Conservation (phyloP, 2,888 invertebrate genomes). For the Chaetogeoica ovagalla region DNA sequence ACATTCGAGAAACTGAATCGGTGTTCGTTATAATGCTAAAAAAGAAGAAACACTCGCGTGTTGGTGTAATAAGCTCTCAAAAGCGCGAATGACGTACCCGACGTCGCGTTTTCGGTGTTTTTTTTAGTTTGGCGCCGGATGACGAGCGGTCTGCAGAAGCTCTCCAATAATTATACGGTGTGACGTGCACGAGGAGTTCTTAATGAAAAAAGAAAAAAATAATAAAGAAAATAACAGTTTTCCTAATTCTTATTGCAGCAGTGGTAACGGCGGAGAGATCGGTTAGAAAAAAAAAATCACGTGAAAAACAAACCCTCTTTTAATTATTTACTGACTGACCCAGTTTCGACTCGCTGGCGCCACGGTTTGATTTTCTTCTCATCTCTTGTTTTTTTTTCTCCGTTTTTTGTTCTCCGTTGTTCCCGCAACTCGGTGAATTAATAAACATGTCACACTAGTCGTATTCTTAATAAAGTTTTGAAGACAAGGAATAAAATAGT, state of each 20-base stretch:
- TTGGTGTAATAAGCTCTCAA: no score
- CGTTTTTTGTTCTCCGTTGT: background rate
- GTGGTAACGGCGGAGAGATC: background rate
- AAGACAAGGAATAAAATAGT: background rate
- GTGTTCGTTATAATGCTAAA: no score
- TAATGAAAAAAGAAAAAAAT: conserved; percentile 21
- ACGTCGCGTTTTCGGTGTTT: background rate
- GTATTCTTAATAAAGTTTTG: no score
- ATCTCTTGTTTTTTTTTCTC: background rate
- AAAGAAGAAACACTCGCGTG: no score
- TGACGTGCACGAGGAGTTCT: background rate
- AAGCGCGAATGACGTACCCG: background rate
- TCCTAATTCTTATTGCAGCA: background rate
- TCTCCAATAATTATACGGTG: conserved; percentile 15
- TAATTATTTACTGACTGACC: conserved; percentile 44
- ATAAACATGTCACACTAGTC: background rate
- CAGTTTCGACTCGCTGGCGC: conserved; percentile 10
- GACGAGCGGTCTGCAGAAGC: conserved; percentile 5
- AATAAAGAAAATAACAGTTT: conserved; percentile 2
- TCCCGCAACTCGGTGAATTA: conserved; percentile 9
- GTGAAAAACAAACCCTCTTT: conserved; percentile 30
- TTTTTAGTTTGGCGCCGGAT: conserved; percentile 22
- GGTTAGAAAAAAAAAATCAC: background rate
- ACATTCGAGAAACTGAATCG: no score
- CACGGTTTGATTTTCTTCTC: conserved; percentile 6